A percentile compares a stretch with the other conserved stretches of the same genome.
phyloP scores from a whole-genome alignment of 2,888 invertebrate species.

The Synanthedon andrenaeformis region DNA sequence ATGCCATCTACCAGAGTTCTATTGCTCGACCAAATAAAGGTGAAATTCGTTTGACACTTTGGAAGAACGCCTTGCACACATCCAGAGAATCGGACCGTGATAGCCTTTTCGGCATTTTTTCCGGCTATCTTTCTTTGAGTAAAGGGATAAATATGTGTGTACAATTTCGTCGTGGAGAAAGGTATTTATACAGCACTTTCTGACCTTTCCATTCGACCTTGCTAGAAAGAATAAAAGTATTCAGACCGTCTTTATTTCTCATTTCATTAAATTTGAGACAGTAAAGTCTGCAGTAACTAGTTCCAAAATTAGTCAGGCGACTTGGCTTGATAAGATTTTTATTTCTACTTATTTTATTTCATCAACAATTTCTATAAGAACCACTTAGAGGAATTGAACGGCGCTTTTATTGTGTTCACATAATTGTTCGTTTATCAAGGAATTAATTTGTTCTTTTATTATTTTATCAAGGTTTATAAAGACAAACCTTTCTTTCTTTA shows the following conservation, averaged over 20 bases:
- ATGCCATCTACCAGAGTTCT: slow-evolving; percentile 6
- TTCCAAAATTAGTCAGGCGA: too few species aligned
- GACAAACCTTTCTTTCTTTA: too few species aligned
- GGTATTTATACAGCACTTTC: background rate
- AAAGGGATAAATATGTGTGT: slow-evolving; percentile 43
- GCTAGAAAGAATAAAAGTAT: background rate
- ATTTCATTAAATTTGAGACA: too few species aligned
- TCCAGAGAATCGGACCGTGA: slow-evolving; percentile 39
- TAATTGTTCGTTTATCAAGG: too few species aligned
- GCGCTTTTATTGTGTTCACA: too few species aligned
- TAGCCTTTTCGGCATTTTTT: slow-evolving; percentile 48
- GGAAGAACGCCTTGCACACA: slow-evolving; percentile 8
- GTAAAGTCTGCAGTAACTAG: too few species aligned
- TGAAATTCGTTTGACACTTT: slow-evolving; percentile 14
- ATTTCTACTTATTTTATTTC: too few species aligned
- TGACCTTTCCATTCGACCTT: background rate
- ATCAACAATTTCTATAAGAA: too few species aligned
- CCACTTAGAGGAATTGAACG: too few species aligned
- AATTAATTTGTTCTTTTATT: too few species aligned
- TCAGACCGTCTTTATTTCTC: background rate
- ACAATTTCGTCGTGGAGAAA: slow-evolving; percentile 15
- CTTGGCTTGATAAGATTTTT: too few species aligned
- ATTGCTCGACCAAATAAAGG: slow-evolving; percentile 12
- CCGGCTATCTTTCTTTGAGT: slow-evolving; percentile 47
- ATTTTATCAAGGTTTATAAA: too few species aligned